Evolutionary conservation across 2,113 vertebrate species (phyloP).

Genomic region (Phrynosoma blainvillii): DNA sequence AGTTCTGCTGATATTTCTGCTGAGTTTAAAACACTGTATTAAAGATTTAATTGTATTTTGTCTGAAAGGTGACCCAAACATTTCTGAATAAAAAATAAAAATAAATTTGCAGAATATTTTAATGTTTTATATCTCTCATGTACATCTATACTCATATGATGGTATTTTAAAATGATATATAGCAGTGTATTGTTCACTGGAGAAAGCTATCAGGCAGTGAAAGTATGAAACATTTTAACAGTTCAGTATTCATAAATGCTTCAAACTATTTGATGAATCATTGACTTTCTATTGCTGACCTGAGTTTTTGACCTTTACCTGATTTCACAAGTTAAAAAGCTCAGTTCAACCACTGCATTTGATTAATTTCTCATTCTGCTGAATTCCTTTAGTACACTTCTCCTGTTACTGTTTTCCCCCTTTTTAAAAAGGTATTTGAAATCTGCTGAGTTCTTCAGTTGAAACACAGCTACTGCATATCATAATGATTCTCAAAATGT

Average conservation of each 20-base stretch:
- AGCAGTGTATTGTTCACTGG: constrained; percentile 37
- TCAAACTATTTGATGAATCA: constrained; percentile 33
- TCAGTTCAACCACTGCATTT: constrained; percentile 5
- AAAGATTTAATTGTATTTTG: not conserved
- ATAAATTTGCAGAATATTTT: constrained; percentile 10
- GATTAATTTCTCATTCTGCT: constrained; percentile 37
- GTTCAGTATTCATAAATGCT: constrained; percentile 35
- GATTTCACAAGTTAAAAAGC: constrained; percentile 41
- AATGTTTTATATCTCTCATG: constrained; percentile 45
- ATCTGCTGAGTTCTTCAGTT: not conserved
- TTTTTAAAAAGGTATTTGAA: not conserved
- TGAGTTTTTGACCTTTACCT: constrained; percentile 24
- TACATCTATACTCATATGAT: constrained; percentile 44
- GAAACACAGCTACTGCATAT: not conserved
- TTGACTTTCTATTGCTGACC: constrained; percentile 36
- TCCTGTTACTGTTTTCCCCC: too few relatives aligned
- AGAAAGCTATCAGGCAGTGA: constrained; percentile 30
- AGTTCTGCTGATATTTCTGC: not conserved
- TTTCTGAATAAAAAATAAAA: not conserved
- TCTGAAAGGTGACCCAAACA: not conserved
- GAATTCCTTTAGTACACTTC: not conserved
- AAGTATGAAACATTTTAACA: constrained; percentile 44
- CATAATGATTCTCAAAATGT: not conserved
- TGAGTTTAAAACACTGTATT: not conserved
- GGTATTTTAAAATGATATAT: constrained; percentile 50